A percentile compares a stretch with the other conserved stretches of the same genome.
These are phyloP conservation scores for Galeopterus variegatus DNA, from an alignment of 2,113 vertebrate genomes.

Conservation along the genomic window DNA sequence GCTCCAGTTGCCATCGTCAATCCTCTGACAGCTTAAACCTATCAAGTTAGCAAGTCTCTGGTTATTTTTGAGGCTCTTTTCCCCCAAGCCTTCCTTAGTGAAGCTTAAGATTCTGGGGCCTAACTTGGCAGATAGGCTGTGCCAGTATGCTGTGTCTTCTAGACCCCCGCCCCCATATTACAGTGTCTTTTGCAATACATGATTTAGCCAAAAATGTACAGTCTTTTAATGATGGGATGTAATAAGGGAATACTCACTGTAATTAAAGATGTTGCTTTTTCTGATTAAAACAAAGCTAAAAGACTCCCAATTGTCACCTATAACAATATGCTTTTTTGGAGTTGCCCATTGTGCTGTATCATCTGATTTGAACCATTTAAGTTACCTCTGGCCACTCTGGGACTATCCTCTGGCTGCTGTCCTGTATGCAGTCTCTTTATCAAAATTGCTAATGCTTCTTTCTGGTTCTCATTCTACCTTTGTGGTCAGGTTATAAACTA, in stretches of 20 bases:
- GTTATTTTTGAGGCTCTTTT: background rate
- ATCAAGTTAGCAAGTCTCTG: background rate
- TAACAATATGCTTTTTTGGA: background rate
- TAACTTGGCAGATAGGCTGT: background rate
- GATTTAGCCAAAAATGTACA: background rate
- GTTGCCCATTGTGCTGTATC: background rate
- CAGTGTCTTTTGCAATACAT: background rate
- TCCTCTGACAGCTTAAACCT: background rate
- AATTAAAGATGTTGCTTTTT: slow-evolving; percentile 41
- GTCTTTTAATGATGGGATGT: background rate
- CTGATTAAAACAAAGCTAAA: slow-evolving; percentile 28
- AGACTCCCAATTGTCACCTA: background rate
- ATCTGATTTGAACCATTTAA: background rate
- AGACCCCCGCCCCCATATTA: accelerated
- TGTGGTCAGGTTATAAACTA: background rate
- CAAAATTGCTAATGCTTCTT: background rate
- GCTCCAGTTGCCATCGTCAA: background rate
- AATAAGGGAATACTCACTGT: background rate
- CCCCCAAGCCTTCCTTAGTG: background rate
- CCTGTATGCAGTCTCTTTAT: background rate
- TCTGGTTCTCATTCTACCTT: slow-evolving; percentile 17
- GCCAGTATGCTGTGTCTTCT: background rate
- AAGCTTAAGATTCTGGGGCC: background rate
- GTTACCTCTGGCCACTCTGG: background rate
- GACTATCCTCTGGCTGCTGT: background rate